These are phyloP conservation scores for Megaceryle torquata DNA, from an alignment of 2,113 vertebrate genomes.

Conservation along the genomic window DNA sequence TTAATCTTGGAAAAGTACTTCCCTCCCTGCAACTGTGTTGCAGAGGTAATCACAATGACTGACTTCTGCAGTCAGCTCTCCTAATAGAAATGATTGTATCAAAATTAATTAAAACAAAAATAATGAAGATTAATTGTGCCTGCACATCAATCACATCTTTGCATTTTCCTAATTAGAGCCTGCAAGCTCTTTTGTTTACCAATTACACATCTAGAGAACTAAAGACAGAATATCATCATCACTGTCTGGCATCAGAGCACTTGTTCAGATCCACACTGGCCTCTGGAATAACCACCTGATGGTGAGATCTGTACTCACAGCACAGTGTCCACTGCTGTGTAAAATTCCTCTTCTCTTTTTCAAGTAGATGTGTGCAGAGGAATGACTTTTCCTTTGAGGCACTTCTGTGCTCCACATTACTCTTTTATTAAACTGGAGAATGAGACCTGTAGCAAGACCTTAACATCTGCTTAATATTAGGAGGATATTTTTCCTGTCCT, in stretches of 20 bases:
- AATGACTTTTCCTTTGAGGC: not conserved
- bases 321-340: not conserved
- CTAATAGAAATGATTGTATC: not conserved
- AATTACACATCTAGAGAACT: not conserved
- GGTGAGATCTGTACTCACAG: not conserved
- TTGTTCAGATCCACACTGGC: not conserved
- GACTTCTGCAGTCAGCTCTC: not conserved
- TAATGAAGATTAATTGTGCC: conserved; percentile 4
- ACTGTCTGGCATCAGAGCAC: not conserved
- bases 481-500: not conserved
- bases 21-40: not conserved
- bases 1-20: not conserved
- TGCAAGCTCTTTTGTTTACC: not conserved
- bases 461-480: not conserved
- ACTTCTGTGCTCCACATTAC: not conserved
- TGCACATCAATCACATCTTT: not conserved
- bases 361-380: not conserved
- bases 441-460: not conserved
- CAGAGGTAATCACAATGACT: not conserved
- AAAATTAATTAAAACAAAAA: not conserved
- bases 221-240: not conserved
- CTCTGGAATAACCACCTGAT: not conserved
- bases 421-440: not conserved
- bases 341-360: not conserved
- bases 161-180: not conserved